Evolutionary conservation across 2,797 vertebrate genomes (phyloP), one percentile per base, ranked within the genome.

Genomic region (Mionectes olivaceus): DNA sequence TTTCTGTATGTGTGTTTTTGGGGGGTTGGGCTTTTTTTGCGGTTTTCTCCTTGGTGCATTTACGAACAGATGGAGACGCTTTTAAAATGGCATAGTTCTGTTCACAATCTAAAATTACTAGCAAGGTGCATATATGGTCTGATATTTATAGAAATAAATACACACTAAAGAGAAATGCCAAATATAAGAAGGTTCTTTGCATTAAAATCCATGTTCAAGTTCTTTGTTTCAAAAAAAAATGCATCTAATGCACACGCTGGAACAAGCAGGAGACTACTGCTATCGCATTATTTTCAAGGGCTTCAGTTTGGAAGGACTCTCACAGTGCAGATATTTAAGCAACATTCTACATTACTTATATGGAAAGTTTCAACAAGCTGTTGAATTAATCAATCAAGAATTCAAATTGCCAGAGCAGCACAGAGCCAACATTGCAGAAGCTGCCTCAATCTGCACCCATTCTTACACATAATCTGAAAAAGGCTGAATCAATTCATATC

Each of bases 61-160:
- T 69, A 80, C 77, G 80, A 86, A 37, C 46, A 88, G 55, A 60
- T 69, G 60, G 68, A 80, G 43, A 61, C 47, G 30, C 19, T 83
- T 96, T 57, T 43, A 50, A 89, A 76, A 88, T 64, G 19, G 7
- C 27, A 41, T 19, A 24, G 32, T 56, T 75, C 32, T 79, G 52
- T 30, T 86, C 64, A 71, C 2, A 10, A 46, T 74, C 73, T 61
- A 77, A 86, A 89, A 80, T 86, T 60, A 83, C 24, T 70, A 63
- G 57, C 46, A 80, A 55, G 32, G n/a, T 65, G 18, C 30, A 37
- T 49, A 46, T 53, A 30, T 83, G 5, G 2, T 49, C 46, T 65
- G 67, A 43, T 85, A 86, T 86, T 86, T 92, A 77, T 74, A 83
- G 77, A 90, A 70, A 50, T 61, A 80, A 89, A 61, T 65, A 80